phyloP scores from a whole-genome alignment of 2,113 vertebrate species.

The Pangasianodon hypophthalmus region DNA sequence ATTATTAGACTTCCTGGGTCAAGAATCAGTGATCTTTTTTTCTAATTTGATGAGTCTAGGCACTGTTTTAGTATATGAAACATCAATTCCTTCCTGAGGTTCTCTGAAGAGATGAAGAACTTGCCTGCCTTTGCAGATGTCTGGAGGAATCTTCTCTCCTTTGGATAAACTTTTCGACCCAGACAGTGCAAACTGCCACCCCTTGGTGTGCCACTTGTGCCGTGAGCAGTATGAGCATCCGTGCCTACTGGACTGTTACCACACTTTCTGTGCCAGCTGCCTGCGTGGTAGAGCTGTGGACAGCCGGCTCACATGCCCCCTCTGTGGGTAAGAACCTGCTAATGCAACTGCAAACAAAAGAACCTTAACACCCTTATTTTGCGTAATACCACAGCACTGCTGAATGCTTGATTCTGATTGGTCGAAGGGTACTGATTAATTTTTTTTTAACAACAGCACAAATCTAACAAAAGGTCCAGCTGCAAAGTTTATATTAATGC shows the following conservation, averaged over 20 bases:
- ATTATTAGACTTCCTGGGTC: neutral
- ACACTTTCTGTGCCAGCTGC: slow-evolving; percentile 82
- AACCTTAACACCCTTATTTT: neutral
- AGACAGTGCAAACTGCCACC: slow-evolving; percentile 78
- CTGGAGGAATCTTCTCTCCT: slow-evolving; percentile 79
- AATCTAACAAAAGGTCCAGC: neutral
- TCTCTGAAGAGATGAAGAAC: neutral
- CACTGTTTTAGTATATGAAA: slow-evolving; percentile 1
- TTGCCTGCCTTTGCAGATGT: slow-evolving; percentile 71
- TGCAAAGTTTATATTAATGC: neutral
- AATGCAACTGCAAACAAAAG: neutral
- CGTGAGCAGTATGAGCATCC: slow-evolving; percentile 80
- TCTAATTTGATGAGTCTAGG: neutral
- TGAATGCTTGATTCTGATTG: neutral
- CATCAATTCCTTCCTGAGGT: neutral
- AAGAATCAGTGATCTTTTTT: neutral
- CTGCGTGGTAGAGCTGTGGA: slow-evolving; percentile 75
- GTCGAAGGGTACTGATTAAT: too few species aligned
- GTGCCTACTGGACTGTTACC: slow-evolving; percentile 86
- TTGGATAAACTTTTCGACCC: slow-evolving; percentile 73
- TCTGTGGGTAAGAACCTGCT: slow-evolving; percentile 76
- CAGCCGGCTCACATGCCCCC: slow-evolving; percentile 75
- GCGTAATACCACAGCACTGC: neutral
- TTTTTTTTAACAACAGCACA: neutral
- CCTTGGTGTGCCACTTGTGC: slow-evolving; percentile 82